Base-by-base conservation (phyloP, 1,140 invertebrate genomes). In the Wiebesia pumilae region DNA sequence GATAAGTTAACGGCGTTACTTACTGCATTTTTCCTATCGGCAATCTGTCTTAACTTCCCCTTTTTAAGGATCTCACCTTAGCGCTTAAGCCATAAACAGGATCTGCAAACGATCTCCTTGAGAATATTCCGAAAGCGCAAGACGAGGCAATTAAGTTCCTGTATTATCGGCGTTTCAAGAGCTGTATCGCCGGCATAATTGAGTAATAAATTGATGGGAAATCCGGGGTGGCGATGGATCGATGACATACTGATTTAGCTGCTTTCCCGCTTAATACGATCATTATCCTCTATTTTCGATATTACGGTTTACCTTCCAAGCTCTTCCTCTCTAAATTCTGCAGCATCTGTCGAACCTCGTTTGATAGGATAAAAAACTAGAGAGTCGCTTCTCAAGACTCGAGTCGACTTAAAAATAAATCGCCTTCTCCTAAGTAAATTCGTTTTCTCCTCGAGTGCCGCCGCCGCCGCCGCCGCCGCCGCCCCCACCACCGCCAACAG, bases 181-280 rank as follows among this genome's bases (percentile, higher is more conserved):
- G 75, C 14, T 51, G 16, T 54, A 79, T 33, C 30, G 47, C 3
- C 30, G 51, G 40, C 4, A 47, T 79, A 54, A 79, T 79, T 58
- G 16, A 79, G 77, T 47, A 58, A 54, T 54, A 54, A 54, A 79
- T 79, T 79, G n/a, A 77, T 47, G 27, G 12, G 73, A 47, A 47
- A 43, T 58, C 54, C 21, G 40, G 43, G 4, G 24, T n/a, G n/a
- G 10, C 30, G 14, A 35, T 4, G n/a, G 19, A 38, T 71, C 69
- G 33, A 71, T 71, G 69, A 71, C 35, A 71, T 38, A 19, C 19
- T 38, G 69, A 71, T 71, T 38, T 69, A 14, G 65, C 9, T 30
- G n/a, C 12, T 69, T 33, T 33, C 12, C 9, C 9, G 30, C 19
- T 14, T 3, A 27, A 62, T 27, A 62, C 3, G 2, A 14, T 62